Evolutionary conservation across 1,140 invertebrate species (phyloP), one percentile per base, ranked within the genome.

Genomic region (Homalodisca vitripennis): DNA sequence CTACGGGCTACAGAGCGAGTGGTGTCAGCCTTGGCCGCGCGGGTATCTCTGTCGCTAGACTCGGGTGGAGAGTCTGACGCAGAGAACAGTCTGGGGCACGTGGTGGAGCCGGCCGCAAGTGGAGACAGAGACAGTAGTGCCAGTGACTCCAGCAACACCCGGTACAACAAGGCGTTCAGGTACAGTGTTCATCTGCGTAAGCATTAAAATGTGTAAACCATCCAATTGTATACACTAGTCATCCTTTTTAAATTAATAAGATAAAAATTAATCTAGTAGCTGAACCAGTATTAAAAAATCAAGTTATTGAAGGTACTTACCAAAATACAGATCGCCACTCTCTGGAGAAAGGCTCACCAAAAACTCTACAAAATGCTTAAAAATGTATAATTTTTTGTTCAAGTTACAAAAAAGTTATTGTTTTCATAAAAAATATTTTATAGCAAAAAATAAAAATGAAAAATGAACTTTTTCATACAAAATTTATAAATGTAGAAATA

Each of bases 1-100:
- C 74, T 85, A 12, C 79, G 79, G 41, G 81, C 84, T 63, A 86
- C 84, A 46, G 82, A 84, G 74, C 78, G 79, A 72, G 80, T 84
- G 62, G 82, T 86, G 72, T 79, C 81, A 47, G 84, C 83, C 32
- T 81, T 86, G 75, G 81, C 83, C 71, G 80, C 81, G 14, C 74
- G 83, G 32, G 78, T 81, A 70, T 74, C 71, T 32, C 66, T 73
- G 27, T 73, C 74, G 3, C 32, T 77, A 34, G 75, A 78, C 65
- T 77, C 75, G 2, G 75, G 76, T 17, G 74, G 73, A 26, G 75
- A 78, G 53, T 78, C 78, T 20, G 78, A 80, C 64, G 60, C 68
- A 47, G 67, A 74, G 41, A 70, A 51, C 48, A 65, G 53, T 29
- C 47, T 57, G 20, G 57, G 27, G 20, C 67, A 69, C 20, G 29